These are phyloP conservation scores for Marcusenius ussheri DNA, from an alignment of 2,113 vertebrate species.

Conservation along the genomic window DNA sequence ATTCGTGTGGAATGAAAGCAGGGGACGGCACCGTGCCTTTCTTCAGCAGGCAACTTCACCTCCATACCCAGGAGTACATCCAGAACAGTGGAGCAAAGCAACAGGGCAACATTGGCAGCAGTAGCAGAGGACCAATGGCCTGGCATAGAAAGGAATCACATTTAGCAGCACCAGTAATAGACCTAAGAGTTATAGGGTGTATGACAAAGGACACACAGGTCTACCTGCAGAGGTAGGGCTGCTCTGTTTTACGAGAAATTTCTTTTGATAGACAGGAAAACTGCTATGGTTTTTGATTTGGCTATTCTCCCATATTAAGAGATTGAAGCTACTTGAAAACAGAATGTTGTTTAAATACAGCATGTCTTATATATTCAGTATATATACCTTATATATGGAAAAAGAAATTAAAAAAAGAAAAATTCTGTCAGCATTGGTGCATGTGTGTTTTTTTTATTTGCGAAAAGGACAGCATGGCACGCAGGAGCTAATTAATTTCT, in stretches of 20 bases:
- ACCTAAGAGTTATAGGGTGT: not conserved
- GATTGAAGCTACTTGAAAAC: not conserved
- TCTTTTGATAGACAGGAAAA: not conserved
- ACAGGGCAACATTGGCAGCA: too few species aligned
- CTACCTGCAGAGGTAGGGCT: not conserved
- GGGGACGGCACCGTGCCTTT: too few species aligned
- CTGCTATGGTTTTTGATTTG: not conserved
- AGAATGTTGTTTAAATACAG: not conserved
- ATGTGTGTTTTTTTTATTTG: not conserved
- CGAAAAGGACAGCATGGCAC: too few species aligned
- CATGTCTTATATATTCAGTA: not conserved
- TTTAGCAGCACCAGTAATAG: not conserved
- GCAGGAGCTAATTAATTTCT: too few species aligned
- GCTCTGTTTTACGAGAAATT: not conserved
- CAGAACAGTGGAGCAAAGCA: too few species aligned
- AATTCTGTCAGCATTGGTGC: not conserved
- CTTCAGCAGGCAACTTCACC: too few species aligned
- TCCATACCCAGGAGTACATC: too few species aligned
- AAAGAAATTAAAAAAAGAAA: not conserved
- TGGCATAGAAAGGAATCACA: not conserved
- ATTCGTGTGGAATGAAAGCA: too few species aligned
- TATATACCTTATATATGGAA: not conserved
- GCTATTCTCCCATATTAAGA: not conserved
- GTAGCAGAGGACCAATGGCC: not conserved
- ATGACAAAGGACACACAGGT: not conserved